phyloP scores from a whole-genome alignment of 2,888 invertebrate genomes.

The Drosophila villosipedis region DNA sequence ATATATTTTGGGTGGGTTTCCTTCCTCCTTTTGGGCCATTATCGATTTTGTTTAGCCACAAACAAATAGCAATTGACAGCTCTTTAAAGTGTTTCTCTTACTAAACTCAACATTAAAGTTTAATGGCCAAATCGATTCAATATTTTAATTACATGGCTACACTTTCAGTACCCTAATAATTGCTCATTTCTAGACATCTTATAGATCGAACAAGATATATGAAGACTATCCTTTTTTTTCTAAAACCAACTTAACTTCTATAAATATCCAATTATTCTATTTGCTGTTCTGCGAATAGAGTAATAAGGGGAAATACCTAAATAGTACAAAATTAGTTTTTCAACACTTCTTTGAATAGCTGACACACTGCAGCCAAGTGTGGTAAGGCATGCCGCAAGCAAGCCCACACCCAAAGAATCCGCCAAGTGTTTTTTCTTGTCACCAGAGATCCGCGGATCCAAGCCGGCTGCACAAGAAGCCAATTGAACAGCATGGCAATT shows the following conservation, averaged over 20 bases:
- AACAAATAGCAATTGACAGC: constrained; percentile 13
- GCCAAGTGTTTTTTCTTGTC: constrained; percentile 33
- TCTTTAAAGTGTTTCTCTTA: constrained; percentile 25
- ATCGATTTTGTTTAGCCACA: constrained; percentile 54
- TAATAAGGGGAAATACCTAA: background rate
- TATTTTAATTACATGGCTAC: background rate
- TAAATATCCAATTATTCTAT: background rate
- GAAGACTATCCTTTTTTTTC: background rate
- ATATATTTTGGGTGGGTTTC: constrained; percentile 32
- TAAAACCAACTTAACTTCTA: no score
- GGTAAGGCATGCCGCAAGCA: constrained; percentile 10
- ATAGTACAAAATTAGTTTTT: background rate
- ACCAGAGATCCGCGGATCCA: constrained; percentile 9
- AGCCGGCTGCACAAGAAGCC: constrained; percentile 17
- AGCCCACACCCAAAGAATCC: constrained; percentile 36
- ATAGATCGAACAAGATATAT: background rate
- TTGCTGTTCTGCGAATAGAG: background rate
- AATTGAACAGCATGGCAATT: constrained; percentile 58
- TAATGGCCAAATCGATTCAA: background rate
- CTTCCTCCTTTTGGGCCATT: constrained; percentile 20
- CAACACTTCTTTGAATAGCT: background rate
- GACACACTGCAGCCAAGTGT: background rate
- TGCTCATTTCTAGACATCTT: background rate
- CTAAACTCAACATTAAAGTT: background rate
- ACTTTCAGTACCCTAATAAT: background rate